Evolutionary conservation across 35 echinoderm and acorn worm genomes (phyloP).

Genomic region (Heliocidaris erythrogramma): DNA sequence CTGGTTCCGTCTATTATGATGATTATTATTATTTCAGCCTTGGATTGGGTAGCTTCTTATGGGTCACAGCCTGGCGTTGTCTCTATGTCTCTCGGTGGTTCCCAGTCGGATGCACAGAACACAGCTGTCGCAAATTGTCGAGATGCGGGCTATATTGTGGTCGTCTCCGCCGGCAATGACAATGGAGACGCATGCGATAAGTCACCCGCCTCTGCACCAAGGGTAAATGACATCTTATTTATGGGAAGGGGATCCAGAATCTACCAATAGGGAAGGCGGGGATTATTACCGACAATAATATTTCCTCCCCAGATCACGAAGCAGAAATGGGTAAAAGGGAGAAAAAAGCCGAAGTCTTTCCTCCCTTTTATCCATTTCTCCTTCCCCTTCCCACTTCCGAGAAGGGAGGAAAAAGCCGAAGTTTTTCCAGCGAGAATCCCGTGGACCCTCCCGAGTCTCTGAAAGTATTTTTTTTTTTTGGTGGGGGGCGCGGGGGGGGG

Average conservation of each 20-base stretch:
- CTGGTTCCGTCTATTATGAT: not conserved
- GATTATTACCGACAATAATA: not conserved
- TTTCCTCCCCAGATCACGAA: not conserved
- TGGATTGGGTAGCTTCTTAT: conserved; percentile 44
- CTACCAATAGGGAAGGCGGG: not conserved
- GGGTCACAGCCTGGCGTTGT: conserved; percentile 40
- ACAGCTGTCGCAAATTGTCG: conserved; percentile 29
- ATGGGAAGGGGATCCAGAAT: not conserved
- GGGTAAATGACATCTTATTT: conserved; percentile 31
- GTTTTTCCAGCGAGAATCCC: too few species aligned
- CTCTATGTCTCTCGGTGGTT: conserved; percentile 75
- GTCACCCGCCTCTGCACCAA: conserved; percentile 63
- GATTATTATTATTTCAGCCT: conserved; percentile 19
- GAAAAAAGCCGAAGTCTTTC: not conserved
- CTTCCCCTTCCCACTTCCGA: too few species aligned
- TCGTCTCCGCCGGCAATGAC: conserved; percentile 69
- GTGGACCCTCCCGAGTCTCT: too few species aligned
- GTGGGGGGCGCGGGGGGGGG: too few species aligned
- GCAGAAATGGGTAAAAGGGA: too few species aligned
- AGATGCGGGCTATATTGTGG: conserved; percentile 49
- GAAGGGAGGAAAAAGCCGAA: not conserved
- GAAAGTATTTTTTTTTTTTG: too few species aligned
- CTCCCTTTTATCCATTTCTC: too few species aligned
- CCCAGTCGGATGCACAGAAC: conserved; percentile 13
- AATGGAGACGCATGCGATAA: conserved; percentile 57